phyloP scores from a whole-genome alignment of 2,113 vertebrate species.

The Uropsilus gracilis region DNA sequence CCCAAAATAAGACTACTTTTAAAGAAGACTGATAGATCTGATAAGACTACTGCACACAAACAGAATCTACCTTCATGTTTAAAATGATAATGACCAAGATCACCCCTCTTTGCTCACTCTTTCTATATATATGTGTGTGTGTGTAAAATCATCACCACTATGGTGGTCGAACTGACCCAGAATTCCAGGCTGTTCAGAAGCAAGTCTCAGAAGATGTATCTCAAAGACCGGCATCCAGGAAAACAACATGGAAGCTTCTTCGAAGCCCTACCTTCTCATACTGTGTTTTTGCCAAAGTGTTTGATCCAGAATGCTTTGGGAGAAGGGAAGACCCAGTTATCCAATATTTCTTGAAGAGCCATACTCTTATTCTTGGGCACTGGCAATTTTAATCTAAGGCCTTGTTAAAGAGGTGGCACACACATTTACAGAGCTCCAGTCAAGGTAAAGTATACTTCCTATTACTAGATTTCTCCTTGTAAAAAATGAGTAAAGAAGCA shows the following conservation, averaged over 20 bases:
- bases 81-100: neutral
- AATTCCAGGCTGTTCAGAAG: neutral
- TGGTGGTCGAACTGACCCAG: neutral
- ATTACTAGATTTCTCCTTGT: neutral
- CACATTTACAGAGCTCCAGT: neutral
- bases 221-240: neutral
- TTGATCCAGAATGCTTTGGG: neutral
- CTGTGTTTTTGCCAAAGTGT: neutral
- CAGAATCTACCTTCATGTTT: neutral
- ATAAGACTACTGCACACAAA: neutral
- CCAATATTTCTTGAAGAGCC: neutral
- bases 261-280: neutral
- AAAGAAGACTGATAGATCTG: neutral
- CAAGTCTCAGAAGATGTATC: no score
- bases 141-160: neutral
- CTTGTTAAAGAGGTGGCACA: neutral
- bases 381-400: neutral
- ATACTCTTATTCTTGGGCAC: neutral
- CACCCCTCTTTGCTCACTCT: no score
- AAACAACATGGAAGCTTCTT: neutral
- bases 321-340: neutral
- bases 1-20: neutral
- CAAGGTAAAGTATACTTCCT: neutral
- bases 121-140: no score
- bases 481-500: neutral